phyloP scores from a whole-genome alignment of 2,113 vertebrate genomes.

The Oryzias javanicus region DNA sequence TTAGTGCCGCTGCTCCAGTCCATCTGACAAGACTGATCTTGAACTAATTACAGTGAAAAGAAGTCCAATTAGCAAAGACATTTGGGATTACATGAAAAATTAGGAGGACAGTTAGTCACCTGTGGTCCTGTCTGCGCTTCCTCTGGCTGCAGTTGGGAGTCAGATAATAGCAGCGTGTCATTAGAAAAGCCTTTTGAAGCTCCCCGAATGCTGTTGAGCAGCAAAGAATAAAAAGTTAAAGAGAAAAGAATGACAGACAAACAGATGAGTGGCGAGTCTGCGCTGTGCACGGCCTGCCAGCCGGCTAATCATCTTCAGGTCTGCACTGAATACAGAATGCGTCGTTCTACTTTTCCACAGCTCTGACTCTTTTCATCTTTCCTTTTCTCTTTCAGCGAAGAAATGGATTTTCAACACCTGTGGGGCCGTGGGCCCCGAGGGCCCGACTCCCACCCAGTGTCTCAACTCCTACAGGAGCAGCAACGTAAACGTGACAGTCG shows the following conservation, averaged over 20 bases:
- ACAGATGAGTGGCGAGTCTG: conserved; percentile 24
- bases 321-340: conserved; percentile 10
- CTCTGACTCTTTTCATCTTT: not conserved
- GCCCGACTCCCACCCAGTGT: conserved; percentile 92
- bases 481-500: conserved; percentile 89
- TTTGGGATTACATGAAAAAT: conserved; percentile 53
- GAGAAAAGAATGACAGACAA: conserved; percentile 34
- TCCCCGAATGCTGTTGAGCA: conserved; percentile 3
- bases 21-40: conserved; percentile 70
- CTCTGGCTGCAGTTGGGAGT: conserved; percentile 14
- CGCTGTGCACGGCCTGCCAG: conserved; percentile 8
- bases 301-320: conserved; percentile 28
- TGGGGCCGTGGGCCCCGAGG: conserved; percentile 88
- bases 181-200: not conserved
- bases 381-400: conserved; percentile 45
- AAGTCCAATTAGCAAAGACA: conserved; percentile 55
- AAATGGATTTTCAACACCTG: conserved; percentile 93
- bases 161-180: conserved; percentile 10
- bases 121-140: conserved; percentile 39
- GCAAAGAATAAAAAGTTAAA: conserved; percentile 15
- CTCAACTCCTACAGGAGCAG: conserved; percentile 88
- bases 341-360: conserved; percentile 10
- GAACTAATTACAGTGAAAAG: conserved; percentile 63
- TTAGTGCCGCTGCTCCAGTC: conserved; percentile 47
- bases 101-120: conserved; percentile 64